Evolutionary conservation across 1,140 invertebrate species (phyloP), one percentile per base, ranked within the genome.

Genomic region (Halictus rubicundus): DNA sequence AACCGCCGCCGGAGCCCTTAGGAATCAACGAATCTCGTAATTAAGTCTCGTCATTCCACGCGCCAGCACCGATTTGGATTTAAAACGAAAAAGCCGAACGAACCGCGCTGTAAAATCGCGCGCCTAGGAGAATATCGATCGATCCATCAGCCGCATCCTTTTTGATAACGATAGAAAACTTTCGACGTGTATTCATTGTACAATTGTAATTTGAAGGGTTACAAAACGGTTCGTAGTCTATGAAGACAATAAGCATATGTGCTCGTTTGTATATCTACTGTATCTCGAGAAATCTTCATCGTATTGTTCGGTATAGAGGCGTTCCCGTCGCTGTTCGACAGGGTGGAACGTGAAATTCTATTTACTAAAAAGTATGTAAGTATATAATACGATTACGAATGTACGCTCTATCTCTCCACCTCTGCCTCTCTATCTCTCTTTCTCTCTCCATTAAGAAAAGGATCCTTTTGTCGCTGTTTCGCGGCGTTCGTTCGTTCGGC

Each of bases 161-260:
- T 64, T 72, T 72, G 52, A 80, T 68, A 80, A n/a, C 32, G 49
- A 54, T 77, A 80, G 54, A 70, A 32, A 23, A 75, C 49, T 72
- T 81, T 69, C 23, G 25, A 61, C 54, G 27, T 16, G 5, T 69
- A 66, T 77, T 52, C 32, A 37, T 66, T 63, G 61, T 68, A 65
- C 27, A 52, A 49, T 66, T 63, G 66, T 68, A 65, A 79, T 76
- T 79, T 27, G 54, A 78, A 68, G 46, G 19, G 46, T 82, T 78
- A 71, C 68, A 74, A 63, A 27, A 57, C 21, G n/a, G 42, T 72
- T 57, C 72, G 59, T 74, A 89, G 81, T 84, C 82, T 88, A 84
- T 83, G 82, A 84, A 57, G 88, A 90, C 89, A 90, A 90, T 90
- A 90, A 90, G 72, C 80, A 79, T 32, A 32, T 83, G 68, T 77